These are phyloP conservation scores for Odocoileus hemionus DNA, from an alignment of 2,113 vertebrate genomes.

Conservation along the genomic window DNA sequence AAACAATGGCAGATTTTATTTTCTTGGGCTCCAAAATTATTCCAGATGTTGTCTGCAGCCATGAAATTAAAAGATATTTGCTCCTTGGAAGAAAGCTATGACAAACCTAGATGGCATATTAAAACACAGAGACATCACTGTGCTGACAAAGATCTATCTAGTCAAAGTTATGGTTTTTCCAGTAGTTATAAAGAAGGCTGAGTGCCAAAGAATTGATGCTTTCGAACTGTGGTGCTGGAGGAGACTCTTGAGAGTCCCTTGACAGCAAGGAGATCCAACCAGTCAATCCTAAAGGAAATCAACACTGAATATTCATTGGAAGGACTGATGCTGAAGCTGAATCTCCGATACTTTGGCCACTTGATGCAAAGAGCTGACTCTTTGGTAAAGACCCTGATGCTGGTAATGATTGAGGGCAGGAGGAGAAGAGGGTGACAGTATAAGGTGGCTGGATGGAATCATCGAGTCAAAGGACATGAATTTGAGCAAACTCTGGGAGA, in stretches of 20 bases:
- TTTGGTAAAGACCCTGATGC: neutral
- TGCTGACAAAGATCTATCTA: neutral
- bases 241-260: neutral
- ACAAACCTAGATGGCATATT: neutral
- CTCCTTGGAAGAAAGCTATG: neutral
- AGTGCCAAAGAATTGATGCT: neutral
- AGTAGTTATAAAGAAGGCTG: neutral
- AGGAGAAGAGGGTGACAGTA: neutral
- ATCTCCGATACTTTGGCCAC: neutral
- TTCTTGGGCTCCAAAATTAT: neutral
- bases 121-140: neutral
- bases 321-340: neutral
- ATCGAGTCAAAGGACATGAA: neutral
- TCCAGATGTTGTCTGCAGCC: neutral
- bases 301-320: neutral
- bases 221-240: neutral
- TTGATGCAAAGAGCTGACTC: neutral
- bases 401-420: neutral
- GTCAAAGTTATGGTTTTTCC: neutral
- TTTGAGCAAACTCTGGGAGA: neutral
- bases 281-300: neutral
- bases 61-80: neutral
- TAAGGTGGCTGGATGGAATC: neutral
- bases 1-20: neutral
- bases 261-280: neutral